These are phyloP conservation scores for Sciurus carolinensis DNA, from an alignment of 2,797 vertebrate species.

Conservation along the genomic window DNA sequence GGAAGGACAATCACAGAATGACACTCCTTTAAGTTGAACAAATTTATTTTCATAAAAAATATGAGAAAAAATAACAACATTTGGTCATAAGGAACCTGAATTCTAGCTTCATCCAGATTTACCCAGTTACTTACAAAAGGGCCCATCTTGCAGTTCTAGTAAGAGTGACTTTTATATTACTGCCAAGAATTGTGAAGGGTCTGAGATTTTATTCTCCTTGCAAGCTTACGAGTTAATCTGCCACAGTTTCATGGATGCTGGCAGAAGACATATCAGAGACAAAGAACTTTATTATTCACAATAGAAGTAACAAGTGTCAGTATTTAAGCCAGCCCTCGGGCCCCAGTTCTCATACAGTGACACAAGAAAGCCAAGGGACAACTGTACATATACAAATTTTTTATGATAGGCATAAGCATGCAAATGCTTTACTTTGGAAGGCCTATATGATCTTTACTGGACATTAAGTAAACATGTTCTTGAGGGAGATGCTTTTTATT, in stretches of 20 bases:
- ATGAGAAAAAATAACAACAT: background rate
- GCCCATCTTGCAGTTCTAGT: slow-evolving; percentile 33
- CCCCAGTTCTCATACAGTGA: background rate
- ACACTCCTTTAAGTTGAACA: background rate
- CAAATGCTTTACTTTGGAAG: background rate
- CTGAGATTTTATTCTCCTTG: slow-evolving; percentile 35
- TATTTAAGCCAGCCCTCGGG: background rate
- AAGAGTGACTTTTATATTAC: slow-evolving; percentile 33
- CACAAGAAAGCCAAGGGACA: slow-evolving; percentile 10
- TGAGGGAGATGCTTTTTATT: slow-evolving; percentile 34
- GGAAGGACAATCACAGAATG: background rate
- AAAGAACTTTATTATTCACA: slow-evolving; percentile 8
- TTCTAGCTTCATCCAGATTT: slow-evolving; percentile 47
- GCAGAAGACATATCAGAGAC: background rate
- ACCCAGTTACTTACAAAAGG: background rate
- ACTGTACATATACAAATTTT: background rate
- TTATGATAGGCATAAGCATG: slow-evolving; percentile 33
- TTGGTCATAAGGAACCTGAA: background rate
- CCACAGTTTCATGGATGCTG: background rate
- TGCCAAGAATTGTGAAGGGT: background rate
- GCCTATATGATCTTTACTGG: background rate
- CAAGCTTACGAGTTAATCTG: slow-evolving; percentile 48
- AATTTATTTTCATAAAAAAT: background rate
- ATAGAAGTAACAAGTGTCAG: background rate
- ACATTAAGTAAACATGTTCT: background rate